Percentiles rank a stretch among this genome's conserved stretches.
phyloP scores from a whole-genome alignment of 2,113 vertebrate genomes.

The Pelmatolapia mariae region DNA sequence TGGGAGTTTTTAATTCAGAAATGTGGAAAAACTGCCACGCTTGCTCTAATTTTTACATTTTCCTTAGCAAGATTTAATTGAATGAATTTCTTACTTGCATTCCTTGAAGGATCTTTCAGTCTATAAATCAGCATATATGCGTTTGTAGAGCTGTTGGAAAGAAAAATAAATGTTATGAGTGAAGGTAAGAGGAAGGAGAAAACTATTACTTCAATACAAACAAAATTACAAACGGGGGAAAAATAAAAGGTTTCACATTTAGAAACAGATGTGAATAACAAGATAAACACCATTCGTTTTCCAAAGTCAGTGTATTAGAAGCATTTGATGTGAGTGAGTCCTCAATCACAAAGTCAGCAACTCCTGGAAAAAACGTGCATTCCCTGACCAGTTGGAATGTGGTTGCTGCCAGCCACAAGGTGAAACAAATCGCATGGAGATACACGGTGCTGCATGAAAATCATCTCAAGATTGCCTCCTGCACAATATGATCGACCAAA shows the following conservation, averaged over 20 bases:
- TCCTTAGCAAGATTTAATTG: background rate
- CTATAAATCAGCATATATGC: slow-evolving; percentile 99
- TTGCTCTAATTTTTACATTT: background rate
- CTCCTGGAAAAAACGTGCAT: background rate
- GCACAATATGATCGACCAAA: background rate
- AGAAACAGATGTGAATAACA: background rate
- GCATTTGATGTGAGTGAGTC: background rate
- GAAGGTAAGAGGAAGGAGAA: background rate
- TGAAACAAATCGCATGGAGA: background rate
- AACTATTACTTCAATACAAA: background rate
- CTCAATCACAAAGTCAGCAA: background rate
- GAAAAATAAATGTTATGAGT: background rate
- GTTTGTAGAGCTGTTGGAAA: slow-evolving; percentile 87
- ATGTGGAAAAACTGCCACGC: background rate
- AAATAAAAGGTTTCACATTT: background rate
- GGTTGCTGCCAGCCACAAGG: background rate
- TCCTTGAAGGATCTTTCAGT: slow-evolving; percentile 89
- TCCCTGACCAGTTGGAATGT: background rate
- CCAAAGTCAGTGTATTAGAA: background rate
- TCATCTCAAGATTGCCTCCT: background rate
- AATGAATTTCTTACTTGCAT: slow-evolving; percentile 85
- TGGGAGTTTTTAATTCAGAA: background rate
- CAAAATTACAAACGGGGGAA: background rate
- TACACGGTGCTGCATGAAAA: background rate
- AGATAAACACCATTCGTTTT: background rate